Conservation (phyloP, 2,888 invertebrate species). For the Mesorhabditis belari region DNA sequence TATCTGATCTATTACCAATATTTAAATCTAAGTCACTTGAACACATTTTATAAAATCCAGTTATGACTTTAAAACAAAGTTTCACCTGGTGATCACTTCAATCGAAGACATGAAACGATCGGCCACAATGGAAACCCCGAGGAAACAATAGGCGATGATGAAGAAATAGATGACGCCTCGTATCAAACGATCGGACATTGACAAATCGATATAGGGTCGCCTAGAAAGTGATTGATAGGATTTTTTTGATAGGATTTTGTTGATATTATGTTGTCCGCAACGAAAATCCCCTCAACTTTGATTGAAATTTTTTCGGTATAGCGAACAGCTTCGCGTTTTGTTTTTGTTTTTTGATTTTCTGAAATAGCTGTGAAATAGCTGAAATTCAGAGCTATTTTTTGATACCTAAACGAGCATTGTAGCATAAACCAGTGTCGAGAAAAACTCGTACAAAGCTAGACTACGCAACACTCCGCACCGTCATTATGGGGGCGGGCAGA, state of each 20-base stretch:
- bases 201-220: constrained; percentile 50
- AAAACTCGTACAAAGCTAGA: no score
- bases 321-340: constrained; percentile 7
- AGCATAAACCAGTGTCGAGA: no score
- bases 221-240: constrained; percentile 19
- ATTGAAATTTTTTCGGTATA: no score
- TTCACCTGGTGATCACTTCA: constrained; percentile 82
- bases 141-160: constrained; percentile 83
- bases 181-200: constrained; percentile 33
- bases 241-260: background rate
- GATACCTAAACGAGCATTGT: no score
- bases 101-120: constrained; percentile 99
- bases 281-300: constrained; percentile 1
- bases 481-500: no score
- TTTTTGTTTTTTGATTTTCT: constrained; percentile 12
- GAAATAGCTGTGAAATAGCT: no score
- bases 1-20: no score
- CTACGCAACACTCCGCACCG: no score
- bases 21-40: no score
- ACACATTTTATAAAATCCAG: no score
- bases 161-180: constrained; percentile 84
- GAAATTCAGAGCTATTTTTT: no score
- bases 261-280: background rate
- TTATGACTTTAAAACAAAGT: no score
- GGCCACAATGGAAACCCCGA: constrained; percentile 96